phyloP scores from a whole-genome alignment of 53 echinoderm and acorn worm species.

The Echinarachnius parma region DNA sequence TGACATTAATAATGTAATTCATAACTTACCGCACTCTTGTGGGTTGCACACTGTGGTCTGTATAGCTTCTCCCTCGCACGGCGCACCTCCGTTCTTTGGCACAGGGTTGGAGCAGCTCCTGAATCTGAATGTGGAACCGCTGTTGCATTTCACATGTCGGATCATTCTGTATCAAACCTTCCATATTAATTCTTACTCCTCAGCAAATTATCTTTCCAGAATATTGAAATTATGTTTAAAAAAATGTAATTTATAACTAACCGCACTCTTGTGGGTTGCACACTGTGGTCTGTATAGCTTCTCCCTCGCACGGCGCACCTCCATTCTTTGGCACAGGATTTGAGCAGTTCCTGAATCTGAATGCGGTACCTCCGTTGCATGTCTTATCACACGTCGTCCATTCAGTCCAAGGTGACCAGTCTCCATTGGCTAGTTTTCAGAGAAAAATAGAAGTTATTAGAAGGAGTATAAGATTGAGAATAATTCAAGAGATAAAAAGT shows the following conservation, averaged over 20 bases:
- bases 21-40: conserved; percentile 63
- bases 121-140: conserved; percentile 74
- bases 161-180: too few relatives aligned
- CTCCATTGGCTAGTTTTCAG: conserved; percentile 59
- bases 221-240: too few relatives aligned
- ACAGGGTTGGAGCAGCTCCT: conserved; percentile 79
- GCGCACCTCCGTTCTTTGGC: conserved; percentile 79
- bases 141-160: conserved; percentile 64
- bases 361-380: conserved; percentile 76
- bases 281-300: conserved; percentile 56
- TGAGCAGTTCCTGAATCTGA: conserved; percentile 74
- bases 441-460: not conserved
- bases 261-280: conserved; percentile 74
- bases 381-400: conserved; percentile 74
- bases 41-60: conserved; percentile 72
- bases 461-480: too few relatives aligned
- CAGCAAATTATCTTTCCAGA: too few relatives aligned
- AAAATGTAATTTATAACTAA: too few relatives aligned
- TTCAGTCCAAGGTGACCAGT: conserved; percentile 80
- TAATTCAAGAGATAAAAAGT: too few relatives aligned
- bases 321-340: conserved; percentile 90
- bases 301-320: conserved; percentile 69
- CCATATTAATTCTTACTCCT: too few relatives aligned
- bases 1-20: too few relatives aligned
- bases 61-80: conserved; percentile 67